A percentile compares a stretch with the other conserved stretches of the same genome.
Evolutionary conservation across 1,140 invertebrate genomes (phyloP).

Genomic region (Lutraria rhynchaena): DNA sequence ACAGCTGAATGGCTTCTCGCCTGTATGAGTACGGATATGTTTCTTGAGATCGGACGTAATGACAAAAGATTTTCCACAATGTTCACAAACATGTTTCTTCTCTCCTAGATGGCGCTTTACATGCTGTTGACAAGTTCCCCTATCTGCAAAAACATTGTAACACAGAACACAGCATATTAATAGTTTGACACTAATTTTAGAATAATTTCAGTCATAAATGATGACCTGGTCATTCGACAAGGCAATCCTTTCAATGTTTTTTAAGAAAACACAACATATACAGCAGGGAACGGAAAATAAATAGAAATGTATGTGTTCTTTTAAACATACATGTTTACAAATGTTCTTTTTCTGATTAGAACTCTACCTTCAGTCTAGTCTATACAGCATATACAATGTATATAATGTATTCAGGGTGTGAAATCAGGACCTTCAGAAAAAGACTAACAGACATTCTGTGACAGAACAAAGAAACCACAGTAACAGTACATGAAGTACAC

Average conservation of each 20-base stretch:
- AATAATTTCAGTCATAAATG: not conserved
- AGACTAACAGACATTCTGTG: too few species aligned
- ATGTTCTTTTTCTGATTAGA: too few species aligned
- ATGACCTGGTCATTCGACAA: not conserved
- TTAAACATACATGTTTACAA: too few species aligned
- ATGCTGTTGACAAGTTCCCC: constrained; percentile 35
- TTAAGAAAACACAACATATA: not conserved
- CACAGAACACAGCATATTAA: too few species aligned
- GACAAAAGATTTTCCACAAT: constrained; percentile 55
- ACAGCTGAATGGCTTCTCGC: constrained; percentile 45
- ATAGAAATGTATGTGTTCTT: too few species aligned
- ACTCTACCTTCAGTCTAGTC: too few species aligned
- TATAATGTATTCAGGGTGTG: too few species aligned
- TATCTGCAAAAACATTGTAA: constrained; percentile 46
- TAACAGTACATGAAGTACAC: too few species aligned
- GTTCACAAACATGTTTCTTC: constrained; percentile 43
- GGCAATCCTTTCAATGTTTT: not conserved
- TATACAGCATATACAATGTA: too few species aligned
- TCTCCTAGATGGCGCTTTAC: constrained; percentile 22
- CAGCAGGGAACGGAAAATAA: too few species aligned
- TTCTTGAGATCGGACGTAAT: constrained; percentile 47
- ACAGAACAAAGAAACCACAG: too few species aligned
- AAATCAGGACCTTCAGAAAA: too few species aligned
- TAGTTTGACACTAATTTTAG: not conserved
- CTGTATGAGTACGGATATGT: constrained; percentile 52